Evolutionary conservation across 2,797 vertebrate genomes (phyloP).

Genomic region (Valencia hispanica): DNA sequence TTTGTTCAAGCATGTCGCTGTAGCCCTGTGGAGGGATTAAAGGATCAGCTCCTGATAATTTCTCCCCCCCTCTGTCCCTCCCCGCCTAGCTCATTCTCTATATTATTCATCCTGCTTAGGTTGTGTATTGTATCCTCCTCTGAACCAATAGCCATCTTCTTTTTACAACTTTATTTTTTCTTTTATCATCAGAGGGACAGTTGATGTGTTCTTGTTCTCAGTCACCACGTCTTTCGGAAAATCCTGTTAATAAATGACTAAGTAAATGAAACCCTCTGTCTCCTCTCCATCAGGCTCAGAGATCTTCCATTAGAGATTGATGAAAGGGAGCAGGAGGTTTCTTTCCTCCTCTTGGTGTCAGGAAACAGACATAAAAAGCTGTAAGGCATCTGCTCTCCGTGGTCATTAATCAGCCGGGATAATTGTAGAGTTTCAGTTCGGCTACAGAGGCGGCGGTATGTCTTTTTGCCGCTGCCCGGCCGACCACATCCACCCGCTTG

Average conservation of each 20-base stretch:
- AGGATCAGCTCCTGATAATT: conserved; percentile 75
- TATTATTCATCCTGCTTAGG: conserved; percentile 32
- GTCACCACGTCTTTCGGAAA: conserved; percentile 57
- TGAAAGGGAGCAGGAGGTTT: conserved; percentile 38
- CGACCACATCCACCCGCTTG: conserved; percentile 45
- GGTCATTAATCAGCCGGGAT: conserved; percentile 59
- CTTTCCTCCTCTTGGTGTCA: conserved; percentile 71
- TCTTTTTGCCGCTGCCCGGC: conserved; percentile 28
- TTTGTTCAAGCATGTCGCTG: conserved; percentile 64
- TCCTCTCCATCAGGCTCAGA: conserved; percentile 56
- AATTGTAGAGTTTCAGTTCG: conserved; percentile 45
- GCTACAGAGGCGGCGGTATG: conserved; percentile 17
- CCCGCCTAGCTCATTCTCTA: conserved; percentile 16
- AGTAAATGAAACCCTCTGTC: conserved; percentile 64
- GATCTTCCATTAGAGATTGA: conserved; percentile 71
- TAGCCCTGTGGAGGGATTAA: conserved; percentile 75
- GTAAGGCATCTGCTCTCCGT: conserved; percentile 13
- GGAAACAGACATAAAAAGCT: conserved; percentile 5
- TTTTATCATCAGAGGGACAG: neutral
- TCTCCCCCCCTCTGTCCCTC: conserved; percentile 31
- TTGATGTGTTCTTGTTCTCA: conserved; percentile 17
- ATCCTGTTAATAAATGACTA: conserved; percentile 66
- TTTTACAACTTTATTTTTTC: neutral
- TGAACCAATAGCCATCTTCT: neutral
- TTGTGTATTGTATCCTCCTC: conserved; percentile 43